Percentiles rank a stretch among this genome's conserved stretches.
Evolutionary conservation across 2,797 vertebrate species (phyloP).

Genomic region (Mallotus villosus): DNA sequence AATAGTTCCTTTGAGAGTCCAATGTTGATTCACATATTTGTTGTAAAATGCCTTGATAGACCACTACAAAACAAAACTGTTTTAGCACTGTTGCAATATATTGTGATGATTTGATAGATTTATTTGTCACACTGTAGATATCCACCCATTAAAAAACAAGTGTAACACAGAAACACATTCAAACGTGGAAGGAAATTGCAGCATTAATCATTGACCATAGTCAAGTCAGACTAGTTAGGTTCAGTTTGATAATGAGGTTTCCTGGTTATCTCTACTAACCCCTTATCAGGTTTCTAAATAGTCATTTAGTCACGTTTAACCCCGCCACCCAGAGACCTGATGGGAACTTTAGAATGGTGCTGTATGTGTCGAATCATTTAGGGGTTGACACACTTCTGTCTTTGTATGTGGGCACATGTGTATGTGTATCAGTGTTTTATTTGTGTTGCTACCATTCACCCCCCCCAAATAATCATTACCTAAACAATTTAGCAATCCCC

Average conservation of each 20-base stretch:
- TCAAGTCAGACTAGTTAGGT: not conserved
- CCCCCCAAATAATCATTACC: not conserved
- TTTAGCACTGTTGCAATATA: no score
- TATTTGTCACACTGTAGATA: no score
- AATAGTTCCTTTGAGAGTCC: not conserved
- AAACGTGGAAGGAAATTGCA: not conserved
- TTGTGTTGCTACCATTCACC: not conserved
- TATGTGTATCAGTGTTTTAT: not conserved
- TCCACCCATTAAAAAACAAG: not conserved
- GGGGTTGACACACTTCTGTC: not conserved
- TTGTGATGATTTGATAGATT: no score
- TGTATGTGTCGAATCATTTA: not conserved
- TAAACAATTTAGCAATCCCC: constrained; percentile 4
- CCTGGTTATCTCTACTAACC: constrained; percentile 27
- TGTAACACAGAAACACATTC: not conserved
- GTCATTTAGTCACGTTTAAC: no score
- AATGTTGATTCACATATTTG: not conserved
- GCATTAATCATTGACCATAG: not conserved
- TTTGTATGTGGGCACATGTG: not conserved
- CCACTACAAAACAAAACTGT: not conserved
- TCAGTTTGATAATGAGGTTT: constrained; percentile 11
- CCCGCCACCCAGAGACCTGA: not conserved
- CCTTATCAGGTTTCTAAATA: constrained; percentile 25
- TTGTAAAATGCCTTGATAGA: not conserved
- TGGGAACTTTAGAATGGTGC: not conserved